These are phyloP conservation scores for Petrolisthes cinctipes DNA, from an alignment of 2,888 invertebrate species.

Conservation along the genomic window DNA sequence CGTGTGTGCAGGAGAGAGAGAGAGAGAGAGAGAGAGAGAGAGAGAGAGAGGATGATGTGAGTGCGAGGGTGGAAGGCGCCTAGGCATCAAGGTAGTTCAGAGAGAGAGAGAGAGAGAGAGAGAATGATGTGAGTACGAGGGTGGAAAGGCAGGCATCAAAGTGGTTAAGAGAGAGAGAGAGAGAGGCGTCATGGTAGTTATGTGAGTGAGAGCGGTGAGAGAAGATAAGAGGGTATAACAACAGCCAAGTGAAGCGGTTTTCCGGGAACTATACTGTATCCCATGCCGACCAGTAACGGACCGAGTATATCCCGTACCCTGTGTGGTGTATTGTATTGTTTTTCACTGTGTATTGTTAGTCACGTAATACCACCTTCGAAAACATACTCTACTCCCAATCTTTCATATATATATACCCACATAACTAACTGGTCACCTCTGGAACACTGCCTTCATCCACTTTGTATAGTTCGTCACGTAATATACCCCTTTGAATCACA, in stretches of 20 bases:
- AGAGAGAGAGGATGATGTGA: neutral
- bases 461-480: too few species aligned
- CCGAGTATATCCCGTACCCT: neutral
- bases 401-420: too few species aligned
- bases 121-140: neutral
- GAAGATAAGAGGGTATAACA: neutral
- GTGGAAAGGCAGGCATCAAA: neutral
- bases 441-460: too few species aligned
- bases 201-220: neutral
- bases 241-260: neutral
- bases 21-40: neutral
- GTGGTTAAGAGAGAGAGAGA: constrained; percentile 17
- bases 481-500: too few species aligned
- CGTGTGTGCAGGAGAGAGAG: too few species aligned
- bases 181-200: too few species aligned
- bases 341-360: too few species aligned
- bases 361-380: too few species aligned
- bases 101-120: constrained; percentile 10
- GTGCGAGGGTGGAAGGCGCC: neutral
- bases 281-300: neutral
- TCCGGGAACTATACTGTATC: neutral
- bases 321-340: too few species aligned
- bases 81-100: neutral
- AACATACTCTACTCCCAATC: too few species aligned
- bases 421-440: too few species aligned